phyloP scores from a whole-genome alignment of 2,888 invertebrate genomes.

The Cryptocheilus praepositus region DNA sequence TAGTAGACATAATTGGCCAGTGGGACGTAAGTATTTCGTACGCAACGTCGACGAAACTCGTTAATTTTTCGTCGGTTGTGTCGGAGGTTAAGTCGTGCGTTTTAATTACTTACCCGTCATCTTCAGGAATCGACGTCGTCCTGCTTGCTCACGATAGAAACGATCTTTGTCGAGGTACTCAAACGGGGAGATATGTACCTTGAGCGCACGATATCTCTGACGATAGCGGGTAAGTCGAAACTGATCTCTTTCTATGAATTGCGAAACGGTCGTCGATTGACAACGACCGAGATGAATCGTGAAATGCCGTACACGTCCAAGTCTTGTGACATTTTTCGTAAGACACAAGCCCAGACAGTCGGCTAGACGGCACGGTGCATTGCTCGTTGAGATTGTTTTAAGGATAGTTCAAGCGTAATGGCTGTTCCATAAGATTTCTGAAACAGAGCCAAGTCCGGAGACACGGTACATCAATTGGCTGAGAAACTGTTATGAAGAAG shows the following conservation, averaged over 20 bases:
- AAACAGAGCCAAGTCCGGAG: constrained; percentile 77
- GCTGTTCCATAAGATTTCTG: constrained; percentile 30
- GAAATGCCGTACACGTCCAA: not conserved
- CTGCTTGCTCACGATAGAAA: constrained; percentile 82
- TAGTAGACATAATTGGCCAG: constrained; percentile 82
- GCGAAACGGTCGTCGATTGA: not conserved
- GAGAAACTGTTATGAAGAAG: constrained; percentile 82
- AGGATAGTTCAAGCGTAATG: constrained; percentile 9
- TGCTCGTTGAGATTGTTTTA: not conserved
- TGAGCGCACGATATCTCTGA: constrained; percentile 72
- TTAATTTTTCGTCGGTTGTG: not conserved
- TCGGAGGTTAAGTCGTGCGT: not conserved
- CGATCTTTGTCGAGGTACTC: constrained; percentile 82
- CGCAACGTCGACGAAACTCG: not conserved
- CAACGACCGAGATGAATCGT: constrained; percentile 3
- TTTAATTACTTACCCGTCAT: constrained; percentile 19
- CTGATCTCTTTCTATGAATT: not conserved
- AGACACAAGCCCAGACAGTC: constrained; percentile 1
- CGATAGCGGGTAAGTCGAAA: constrained; percentile 63
- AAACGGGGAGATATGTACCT: constrained; percentile 81
- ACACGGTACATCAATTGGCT: constrained; percentile 83
- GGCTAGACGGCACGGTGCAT: no score
- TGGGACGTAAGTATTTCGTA: constrained; percentile 78
- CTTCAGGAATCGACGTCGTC: constrained; percentile 73
- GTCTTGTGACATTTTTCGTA: constrained; percentile 2